A percentile compares a stretch with the other conserved stretches of the same genome.
phyloP scores from a whole-genome alignment of 64 coral and sea anemone species.

The Montipora foliosa region DNA sequence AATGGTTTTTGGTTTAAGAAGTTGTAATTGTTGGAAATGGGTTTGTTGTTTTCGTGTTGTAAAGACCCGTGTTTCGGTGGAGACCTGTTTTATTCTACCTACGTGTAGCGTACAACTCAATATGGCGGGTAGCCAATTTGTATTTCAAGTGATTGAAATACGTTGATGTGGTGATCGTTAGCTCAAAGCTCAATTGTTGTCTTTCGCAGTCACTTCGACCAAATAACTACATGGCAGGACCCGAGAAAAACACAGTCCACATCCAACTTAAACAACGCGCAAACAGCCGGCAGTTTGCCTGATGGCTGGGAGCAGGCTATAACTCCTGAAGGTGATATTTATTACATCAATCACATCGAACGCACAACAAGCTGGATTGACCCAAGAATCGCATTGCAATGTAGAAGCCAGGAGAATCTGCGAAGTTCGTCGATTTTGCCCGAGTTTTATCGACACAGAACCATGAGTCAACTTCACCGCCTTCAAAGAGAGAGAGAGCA shows the following conservation, averaged over 20 bases:
- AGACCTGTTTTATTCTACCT: constrained; percentile 77
- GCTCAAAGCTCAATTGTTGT: constrained; percentile 38
- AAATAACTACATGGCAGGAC: constrained; percentile 96
- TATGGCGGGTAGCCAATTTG: constrained; percentile 81
- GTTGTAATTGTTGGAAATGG: background rate
- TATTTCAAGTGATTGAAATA: constrained; percentile 20
- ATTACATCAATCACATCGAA: constrained; percentile 96
- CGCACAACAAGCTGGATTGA: constrained; percentile 97
- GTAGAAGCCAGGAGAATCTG: constrained; percentile 25
- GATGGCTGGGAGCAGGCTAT: constrained; percentile 99
- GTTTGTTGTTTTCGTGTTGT: constrained; percentile 43
- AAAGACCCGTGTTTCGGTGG: background rate
- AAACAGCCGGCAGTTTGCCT: constrained; percentile 65
- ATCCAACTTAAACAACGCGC: constrained; percentile 83
- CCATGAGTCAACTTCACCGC: constrained; percentile 78
- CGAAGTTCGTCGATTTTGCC: constrained; percentile 11
- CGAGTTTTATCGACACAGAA: constrained; percentile 42
- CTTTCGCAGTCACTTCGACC: constrained; percentile 89
- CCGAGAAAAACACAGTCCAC: constrained; percentile 96
- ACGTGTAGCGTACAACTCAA: constrained; percentile 70
- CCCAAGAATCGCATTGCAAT: constrained; percentile 70
- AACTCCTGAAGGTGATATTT: constrained; percentile 93
- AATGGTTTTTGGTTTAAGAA: background rate
- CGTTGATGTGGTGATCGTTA: background rate
- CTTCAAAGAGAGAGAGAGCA: constrained; percentile 90